Evolutionary conservation across 2,888 invertebrate species (phyloP).

Genomic region (Acleris emargana): DNA sequence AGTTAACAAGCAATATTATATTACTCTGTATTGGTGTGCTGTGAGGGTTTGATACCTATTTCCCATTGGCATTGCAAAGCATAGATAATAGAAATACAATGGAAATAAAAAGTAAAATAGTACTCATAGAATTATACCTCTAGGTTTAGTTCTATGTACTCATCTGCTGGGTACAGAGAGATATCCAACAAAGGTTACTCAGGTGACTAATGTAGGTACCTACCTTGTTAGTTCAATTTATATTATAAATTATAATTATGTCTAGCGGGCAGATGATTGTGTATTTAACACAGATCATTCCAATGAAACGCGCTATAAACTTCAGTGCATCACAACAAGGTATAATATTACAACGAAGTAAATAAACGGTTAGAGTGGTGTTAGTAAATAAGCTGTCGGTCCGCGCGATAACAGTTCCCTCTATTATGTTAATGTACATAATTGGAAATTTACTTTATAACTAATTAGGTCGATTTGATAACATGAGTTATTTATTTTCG

Average conservation of each 20-base stretch:
- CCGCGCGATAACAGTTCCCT: constrained; percentile 20
- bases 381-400: constrained; percentile 28
- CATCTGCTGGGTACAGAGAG: too few relatives aligned
- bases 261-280: constrained; percentile 4
- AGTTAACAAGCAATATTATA: too few relatives aligned
- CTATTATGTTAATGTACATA: constrained; percentile 5
- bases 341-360: background rate
- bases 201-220: too few relatives aligned
- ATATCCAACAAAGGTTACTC: too few relatives aligned
- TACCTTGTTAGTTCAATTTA: background rate
- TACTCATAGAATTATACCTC: too few relatives aligned
- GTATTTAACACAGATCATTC: constrained; percentile 2
- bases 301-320: background rate
- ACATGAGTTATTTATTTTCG: too few relatives aligned
- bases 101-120: too few relatives aligned
- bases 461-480: constrained; percentile 14
- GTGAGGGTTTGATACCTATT: too few relatives aligned
- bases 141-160: too few relatives aligned
- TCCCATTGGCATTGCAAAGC: too few relatives aligned
- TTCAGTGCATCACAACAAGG: constrained; percentile 1
- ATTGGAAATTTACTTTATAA: constrained; percentile 10
- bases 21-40: too few relatives aligned
- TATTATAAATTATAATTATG: constrained; percentile 2
- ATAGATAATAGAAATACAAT: too few relatives aligned
- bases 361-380: constrained; percentile 20